Evolutionary conservation across 2,888 invertebrate species (phyloP), one percentile per base, ranked within the genome.

Genomic region (Parasteatoda lunata): DNA sequence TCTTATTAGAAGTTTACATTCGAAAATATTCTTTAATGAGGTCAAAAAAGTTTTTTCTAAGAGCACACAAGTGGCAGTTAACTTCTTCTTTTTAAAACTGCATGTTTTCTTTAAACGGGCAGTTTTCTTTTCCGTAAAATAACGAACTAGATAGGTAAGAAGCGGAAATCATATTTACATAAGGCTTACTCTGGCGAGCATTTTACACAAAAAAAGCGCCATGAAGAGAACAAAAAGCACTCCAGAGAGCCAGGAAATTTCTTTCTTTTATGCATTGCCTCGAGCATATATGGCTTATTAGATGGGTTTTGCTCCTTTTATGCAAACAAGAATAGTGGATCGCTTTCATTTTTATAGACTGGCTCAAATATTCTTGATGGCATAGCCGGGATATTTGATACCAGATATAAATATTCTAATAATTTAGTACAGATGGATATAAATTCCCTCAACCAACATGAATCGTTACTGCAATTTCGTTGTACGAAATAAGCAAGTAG

Each of bases 281-380:
- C 52, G 15, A 69, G 75, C 68, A 47, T 48, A 51, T 11, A 73
- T 69, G 81, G 48, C 81, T 75, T 81, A 81, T 81, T 81, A 75
- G 75, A 81, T 66, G 75, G 52, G 59, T 75, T 80, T 75, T 81
- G 54, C 69, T 68, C 68, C 80, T 51, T 69, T 80, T 75, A 81
- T 81, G 81, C 81, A 81, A 76, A 81, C 52, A 78, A 47, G 80
- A 68, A 80, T 68, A 75, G 51, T 49, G 9, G 59, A 81, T 76
- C 59, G 81, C 72, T 72, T 80, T 68, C 66, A 71, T 64, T 49
- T 73, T 81, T 75, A 75, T 68, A 72, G 79, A 80, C 73, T 47
- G 49, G 47, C 59, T 48, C 77, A 51, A 52, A 52, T 51, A 64
- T 79, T 81, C 69, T 66, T 66, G n/a, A 81, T 81, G 68, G 75